Evolutionary conservation across 1,140 invertebrate genomes (phyloP).

Genomic region (Conus ventricosus): DNA sequence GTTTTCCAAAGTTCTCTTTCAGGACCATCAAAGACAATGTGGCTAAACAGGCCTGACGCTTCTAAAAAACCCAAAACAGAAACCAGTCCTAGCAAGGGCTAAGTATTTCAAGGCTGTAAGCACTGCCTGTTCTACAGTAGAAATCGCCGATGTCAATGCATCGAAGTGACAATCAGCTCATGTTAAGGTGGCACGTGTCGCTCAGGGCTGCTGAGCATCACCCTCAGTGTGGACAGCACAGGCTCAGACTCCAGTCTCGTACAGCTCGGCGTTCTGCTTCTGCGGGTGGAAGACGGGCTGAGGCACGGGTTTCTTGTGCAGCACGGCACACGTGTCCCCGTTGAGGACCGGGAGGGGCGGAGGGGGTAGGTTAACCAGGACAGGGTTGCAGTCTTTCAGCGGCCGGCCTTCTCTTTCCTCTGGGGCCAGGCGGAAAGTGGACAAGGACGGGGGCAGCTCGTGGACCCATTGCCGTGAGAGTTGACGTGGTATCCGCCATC

Average conservation of each 20-base stretch:
- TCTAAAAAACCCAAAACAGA: too few species aligned
- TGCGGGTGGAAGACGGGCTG: slow-evolving; percentile 36
- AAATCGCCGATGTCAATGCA: too few species aligned
- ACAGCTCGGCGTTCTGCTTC: slow-evolving; percentile 43
- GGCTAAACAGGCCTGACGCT: too few species aligned
- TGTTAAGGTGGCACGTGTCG: too few species aligned
- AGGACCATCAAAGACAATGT: too few species aligned
- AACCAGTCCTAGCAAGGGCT: too few species aligned
- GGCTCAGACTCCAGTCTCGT: slow-evolving; percentile 41
- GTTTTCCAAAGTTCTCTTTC: too few species aligned
- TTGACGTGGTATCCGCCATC: background rate
- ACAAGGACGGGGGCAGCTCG: slow-evolving; percentile 18
- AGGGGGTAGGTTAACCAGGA: slow-evolving; percentile 26
- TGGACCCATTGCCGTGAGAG: background rate
- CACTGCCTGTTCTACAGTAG: too few species aligned
- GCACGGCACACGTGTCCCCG: slow-evolving; percentile 28
- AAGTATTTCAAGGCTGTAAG: too few species aligned
- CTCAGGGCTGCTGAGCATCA: too few species aligned
- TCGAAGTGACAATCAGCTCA: too few species aligned
- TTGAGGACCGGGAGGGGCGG: background rate
- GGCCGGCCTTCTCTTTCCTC: background rate
- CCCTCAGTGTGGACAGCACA: too few species aligned
- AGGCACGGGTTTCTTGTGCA: slow-evolving; percentile 34
- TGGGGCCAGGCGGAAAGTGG: slow-evolving; percentile 22
- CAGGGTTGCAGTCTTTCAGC: slow-evolving; percentile 27